A percentile compares a stretch with the other conserved stretches of the same genome.
Evolutionary conservation across 2,797 vertebrate species (phyloP).

Genomic region (Mergus octosetaceus): DNA sequence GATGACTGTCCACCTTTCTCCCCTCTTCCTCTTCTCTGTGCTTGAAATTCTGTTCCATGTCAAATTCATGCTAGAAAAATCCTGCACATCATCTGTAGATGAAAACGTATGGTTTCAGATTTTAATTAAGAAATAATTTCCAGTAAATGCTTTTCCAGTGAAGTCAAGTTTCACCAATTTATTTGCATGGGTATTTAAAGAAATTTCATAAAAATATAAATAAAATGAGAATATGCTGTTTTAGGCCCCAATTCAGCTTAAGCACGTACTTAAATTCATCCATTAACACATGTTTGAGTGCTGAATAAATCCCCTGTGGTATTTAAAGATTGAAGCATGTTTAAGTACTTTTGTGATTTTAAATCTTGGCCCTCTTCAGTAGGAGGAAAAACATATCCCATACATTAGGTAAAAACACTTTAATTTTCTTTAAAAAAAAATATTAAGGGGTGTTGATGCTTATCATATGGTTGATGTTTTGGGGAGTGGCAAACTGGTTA

Average conservation of each 20-base stretch:
- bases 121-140: slow-evolving; percentile 19
- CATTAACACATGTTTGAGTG: background rate
- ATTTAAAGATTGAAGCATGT: background rate
- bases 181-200: slow-evolving; percentile 5
- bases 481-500: background rate
- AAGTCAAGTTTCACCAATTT: background rate
- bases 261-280: background rate
- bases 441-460: background rate
- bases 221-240: background rate
- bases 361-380: background rate
- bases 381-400: background rate
- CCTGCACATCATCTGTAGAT: background rate
- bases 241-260: background rate
- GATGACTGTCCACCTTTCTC: background rate
- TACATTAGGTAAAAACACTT: background rate
- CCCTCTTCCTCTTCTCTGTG: background rate
- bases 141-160: background rate
- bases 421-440: background rate
- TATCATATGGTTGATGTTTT: background rate
- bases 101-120: background rate
- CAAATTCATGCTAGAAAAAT: background rate
- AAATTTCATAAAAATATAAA: background rate
- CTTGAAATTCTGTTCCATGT: background rate
- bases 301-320: slow-evolving; percentile 1
- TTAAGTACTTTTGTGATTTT: background rate